phyloP scores from a whole-genome alignment of 2,888 invertebrate genomes.

The Bruchidius siliquastri region DNA sequence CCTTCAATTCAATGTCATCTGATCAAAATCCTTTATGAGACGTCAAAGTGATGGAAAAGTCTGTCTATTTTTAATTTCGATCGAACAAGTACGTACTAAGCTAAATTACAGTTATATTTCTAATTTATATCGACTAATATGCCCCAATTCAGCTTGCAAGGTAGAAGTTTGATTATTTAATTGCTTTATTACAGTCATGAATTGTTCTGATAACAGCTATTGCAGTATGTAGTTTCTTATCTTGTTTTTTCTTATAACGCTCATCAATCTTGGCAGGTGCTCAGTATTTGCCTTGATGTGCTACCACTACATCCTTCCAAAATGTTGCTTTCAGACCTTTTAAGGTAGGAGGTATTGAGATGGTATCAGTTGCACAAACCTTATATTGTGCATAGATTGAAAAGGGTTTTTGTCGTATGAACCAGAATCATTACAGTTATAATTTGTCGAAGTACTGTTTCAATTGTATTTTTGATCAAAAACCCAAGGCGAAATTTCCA shows the following conservation, averaged over 20 bases:
- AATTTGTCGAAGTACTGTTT: too few relatives aligned
- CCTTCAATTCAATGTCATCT: neutral
- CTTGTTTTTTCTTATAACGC: neutral
- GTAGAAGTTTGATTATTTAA: neutral
- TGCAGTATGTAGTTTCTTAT: neutral
- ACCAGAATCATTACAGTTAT: too few relatives aligned
- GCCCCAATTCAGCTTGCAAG: neutral
- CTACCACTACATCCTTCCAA: neutral
- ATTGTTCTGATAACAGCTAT: neutral
- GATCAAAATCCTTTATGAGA: neutral
- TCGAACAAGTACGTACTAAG: neutral
- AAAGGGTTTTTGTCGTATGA: too few relatives aligned
- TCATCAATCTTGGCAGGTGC: neutral
- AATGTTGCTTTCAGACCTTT: neutral
- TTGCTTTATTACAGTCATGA: neutral
- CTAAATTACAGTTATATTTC: neutral
- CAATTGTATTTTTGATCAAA: too few relatives aligned
- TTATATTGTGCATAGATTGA: too few relatives aligned
- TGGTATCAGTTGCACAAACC: neutral
- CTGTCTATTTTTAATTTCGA: neutral
- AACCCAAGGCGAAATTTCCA: too few relatives aligned
- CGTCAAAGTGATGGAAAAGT: neutral
- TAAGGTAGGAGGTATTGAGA: neutral
- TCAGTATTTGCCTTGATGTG: neutral
- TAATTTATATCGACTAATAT: neutral